These are phyloP conservation scores for Anaspis maculata DNA, from an alignment of 2,888 invertebrate species.

Conservation along the genomic window DNA sequence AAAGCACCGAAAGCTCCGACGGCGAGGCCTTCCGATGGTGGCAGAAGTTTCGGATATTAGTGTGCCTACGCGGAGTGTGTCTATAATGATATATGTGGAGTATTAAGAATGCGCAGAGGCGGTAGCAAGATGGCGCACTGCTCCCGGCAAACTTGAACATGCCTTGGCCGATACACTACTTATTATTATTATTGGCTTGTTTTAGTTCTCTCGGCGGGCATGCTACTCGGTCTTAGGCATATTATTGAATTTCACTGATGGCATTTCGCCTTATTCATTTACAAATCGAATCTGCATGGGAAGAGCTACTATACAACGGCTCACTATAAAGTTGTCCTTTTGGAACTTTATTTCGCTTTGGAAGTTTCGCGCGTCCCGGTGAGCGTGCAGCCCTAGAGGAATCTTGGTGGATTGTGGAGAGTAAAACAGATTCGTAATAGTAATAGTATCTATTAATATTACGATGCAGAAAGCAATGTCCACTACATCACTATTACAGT, in stretches of 20 bases:
- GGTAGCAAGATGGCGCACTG: slow-evolving; percentile 34
- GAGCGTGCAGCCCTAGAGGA: no score
- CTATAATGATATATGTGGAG: slow-evolving; percentile 44
- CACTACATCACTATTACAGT: no score
- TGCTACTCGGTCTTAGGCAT: background rate
- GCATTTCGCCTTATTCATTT: background rate
- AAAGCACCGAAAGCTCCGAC: slow-evolving; percentile 3
- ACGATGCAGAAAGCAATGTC: no score
- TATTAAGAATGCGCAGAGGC: slow-evolving; percentile 37
- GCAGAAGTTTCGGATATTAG: slow-evolving; percentile 32
- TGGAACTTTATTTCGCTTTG: background rate
- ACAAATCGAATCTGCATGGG: background rate
- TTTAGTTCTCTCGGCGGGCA: no score
- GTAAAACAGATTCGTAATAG: no score
- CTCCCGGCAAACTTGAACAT: slow-evolving; percentile 17
- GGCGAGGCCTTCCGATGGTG: slow-evolving; percentile 21
- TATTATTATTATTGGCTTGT: slow-evolving; percentile 23
- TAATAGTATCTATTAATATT: no score
- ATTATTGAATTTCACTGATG: background rate
- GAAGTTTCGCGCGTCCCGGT: background rate
- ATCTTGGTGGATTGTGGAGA: no score
- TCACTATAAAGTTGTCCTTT: background rate
- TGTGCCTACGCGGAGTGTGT: slow-evolving; percentile 40
- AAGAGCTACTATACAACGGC: background rate
- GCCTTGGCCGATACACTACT: slow-evolving; percentile 19